Conservation (phyloP, 1,140 invertebrate genomes). For the Megalonaias nervosa region DNA sequence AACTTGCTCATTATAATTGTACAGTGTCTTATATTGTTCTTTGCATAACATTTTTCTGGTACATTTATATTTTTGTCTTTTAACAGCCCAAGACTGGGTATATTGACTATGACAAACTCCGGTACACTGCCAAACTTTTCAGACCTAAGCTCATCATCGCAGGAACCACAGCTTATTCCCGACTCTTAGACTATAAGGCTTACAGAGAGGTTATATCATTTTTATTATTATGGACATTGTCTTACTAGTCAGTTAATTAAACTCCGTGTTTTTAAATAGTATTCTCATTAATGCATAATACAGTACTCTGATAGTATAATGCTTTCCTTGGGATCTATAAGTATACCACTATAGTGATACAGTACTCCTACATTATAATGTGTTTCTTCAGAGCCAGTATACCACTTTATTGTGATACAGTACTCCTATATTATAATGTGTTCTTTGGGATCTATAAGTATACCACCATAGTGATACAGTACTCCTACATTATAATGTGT, state of each 20-base stretch:
- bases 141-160: constrained; percentile 95
- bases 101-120: constrained; percentile 94
- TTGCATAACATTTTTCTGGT: not conserved
- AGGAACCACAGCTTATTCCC: constrained; percentile 83
- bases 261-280: not conserved
- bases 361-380: too few species aligned
- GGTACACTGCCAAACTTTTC: constrained; percentile 87
- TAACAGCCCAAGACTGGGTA: constrained; percentile 81
- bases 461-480: too few species aligned
- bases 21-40: too few species aligned
- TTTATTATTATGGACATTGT: not conserved
- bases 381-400: too few species aligned
- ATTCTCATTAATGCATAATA: not conserved
- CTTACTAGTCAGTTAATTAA: too few species aligned
- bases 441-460: not conserved
- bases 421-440: too few species aligned
- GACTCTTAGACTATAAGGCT: constrained; percentile 85
- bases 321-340: not conserved
- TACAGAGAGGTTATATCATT: constrained; percentile 79
- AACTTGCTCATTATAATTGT: too few species aligned
- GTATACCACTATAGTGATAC: too few species aligned
- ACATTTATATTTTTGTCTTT: constrained; percentile 13
- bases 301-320: not conserved
- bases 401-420: too few species aligned
- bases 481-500: too few species aligned